Percentiles rank a stretch among this genome's conserved stretches.
Conservation (phyloP, 2,888 invertebrate species). For the Phrixothrix hirtus region DNA sequence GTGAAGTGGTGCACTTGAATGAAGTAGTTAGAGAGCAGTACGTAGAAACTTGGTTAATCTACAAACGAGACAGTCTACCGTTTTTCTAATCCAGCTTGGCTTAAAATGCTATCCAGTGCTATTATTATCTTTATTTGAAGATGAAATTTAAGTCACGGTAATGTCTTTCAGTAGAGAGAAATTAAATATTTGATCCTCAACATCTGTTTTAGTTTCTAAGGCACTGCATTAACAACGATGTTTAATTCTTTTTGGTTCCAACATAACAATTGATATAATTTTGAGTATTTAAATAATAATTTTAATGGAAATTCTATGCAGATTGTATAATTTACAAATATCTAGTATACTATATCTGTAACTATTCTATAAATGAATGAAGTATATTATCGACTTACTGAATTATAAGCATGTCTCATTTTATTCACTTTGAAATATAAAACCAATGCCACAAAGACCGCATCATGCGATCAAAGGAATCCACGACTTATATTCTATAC, state of each 20-base stretch:
- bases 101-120: constrained; percentile 32
- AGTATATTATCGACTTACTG: too few relatives aligned
- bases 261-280: too few relatives aligned
- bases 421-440: constrained; percentile 3
- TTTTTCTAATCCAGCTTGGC: constrained; percentile 28
- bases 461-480: constrained; percentile 19
- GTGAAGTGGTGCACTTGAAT: constrained; percentile 19
- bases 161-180: constrained; percentile 10
- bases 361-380: neutral
- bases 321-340: constrained; percentile 1
- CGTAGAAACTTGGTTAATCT: constrained; percentile 30
- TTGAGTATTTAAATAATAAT: too few relatives aligned
- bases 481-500: constrained; percentile 16
- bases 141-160: constrained; percentile 24
- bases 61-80: constrained; percentile 29
- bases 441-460: constrained; percentile 12
- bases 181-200: constrained; percentile 2
- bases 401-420: neutral
- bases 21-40: constrained; percentile 9
- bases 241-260: too few relatives aligned
- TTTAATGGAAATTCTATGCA: too few relatives aligned
- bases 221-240: neutral
- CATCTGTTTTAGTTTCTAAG: neutral
- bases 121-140: constrained; percentile 31
- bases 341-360: neutral